These are phyloP conservation scores for Chanos chanos DNA, from an alignment of 2,797 vertebrate species.

Conservation along the genomic window DNA sequence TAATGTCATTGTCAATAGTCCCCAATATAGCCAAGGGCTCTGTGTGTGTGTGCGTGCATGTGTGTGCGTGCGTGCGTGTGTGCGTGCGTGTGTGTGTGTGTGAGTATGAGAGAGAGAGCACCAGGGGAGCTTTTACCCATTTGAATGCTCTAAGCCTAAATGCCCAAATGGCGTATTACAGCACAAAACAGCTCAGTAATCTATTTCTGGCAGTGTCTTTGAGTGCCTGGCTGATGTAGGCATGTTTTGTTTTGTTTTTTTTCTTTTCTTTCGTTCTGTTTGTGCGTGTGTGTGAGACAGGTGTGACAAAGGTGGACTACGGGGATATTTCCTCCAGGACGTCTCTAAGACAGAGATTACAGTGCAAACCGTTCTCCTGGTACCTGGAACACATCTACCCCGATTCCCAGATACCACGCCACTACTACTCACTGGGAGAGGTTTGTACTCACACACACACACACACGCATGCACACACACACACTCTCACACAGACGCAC, in stretches of 20 bases:
- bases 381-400: conserved; percentile 97
- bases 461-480: conserved; percentile 10
- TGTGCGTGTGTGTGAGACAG: conserved; percentile 55
- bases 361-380: conserved; percentile 98
- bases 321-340: conserved; percentile 89
- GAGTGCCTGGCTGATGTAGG: not conserved
- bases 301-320: conserved; percentile 98
- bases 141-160: too few relatives aligned
- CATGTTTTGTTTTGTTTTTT: not conserved
- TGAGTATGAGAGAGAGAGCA: not conserved
- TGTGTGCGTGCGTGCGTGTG: conserved; percentile 13
- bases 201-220: not conserved
- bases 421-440: conserved; percentile 98
- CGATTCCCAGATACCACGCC: conserved; percentile 97
- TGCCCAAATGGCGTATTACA: too few relatives aligned
- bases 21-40: conserved; percentile 14
- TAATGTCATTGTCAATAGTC: conserved; percentile 51
- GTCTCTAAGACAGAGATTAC: conserved; percentile 88
- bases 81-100: conserved; percentile 10
- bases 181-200: too few relatives aligned
- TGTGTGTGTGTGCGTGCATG: conserved; percentile 30
- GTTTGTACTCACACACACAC: conserved; percentile 58
- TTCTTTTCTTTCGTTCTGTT: not conserved
- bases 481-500: too few relatives aligned
- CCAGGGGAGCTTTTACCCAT: too few relatives aligned